Evolutionary conservation across 2,113 vertebrate species (phyloP), one percentile per base, ranked within the genome.

Genomic region (Panthera uncia): DNA sequence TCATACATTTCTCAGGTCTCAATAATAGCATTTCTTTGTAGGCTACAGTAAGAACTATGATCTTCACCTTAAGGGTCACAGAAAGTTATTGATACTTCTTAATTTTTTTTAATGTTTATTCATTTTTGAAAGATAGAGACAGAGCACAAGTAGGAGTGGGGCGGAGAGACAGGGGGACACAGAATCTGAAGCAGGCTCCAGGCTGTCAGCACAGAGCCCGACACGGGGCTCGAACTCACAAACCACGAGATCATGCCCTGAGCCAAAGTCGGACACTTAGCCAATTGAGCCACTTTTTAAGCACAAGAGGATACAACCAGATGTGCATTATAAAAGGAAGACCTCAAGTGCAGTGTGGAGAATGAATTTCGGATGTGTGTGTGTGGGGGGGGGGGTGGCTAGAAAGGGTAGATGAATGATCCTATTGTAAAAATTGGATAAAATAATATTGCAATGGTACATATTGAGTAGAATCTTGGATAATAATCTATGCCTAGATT

Each of bases 311-410:
- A 73, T 63, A 4, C 31, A 45, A 85, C 7, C 4, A 63, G 36
- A 52, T 74, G 85, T 76, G 55, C 33, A 93, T 31, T 76, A 65
- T 74, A 85, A 80, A 79, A 90, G 55, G 55, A 65, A 61, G 31
- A 36, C 19, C 68, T 31, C 16, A 85, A 4, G 5, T 85, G 31
- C 29, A 48, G 29, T 36, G 48, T 19, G 23, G 9, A 85, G 69
- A 74, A 85, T 52, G 18, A 76, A 38, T 76, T 85, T 85, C 55
- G 38, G 57, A 63, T 74, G 19, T 50, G 41, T 36, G 18, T 61
- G 7, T 38, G 38, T 1, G 5, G 6, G 0, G 7, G 3, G n/a
- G 3, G 8, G 14, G 15, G 18, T 15, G 3, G 5, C 1, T 48
- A 73, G 19, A 86, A 78, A 27, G 8, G 18, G 12, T 86, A 19